Percentiles rank a stretch among this genome's conserved stretches.
These are phyloP conservation scores for Anhinga anhinga DNA, from an alignment of 2,113 vertebrate species.

Conservation along the genomic window DNA sequence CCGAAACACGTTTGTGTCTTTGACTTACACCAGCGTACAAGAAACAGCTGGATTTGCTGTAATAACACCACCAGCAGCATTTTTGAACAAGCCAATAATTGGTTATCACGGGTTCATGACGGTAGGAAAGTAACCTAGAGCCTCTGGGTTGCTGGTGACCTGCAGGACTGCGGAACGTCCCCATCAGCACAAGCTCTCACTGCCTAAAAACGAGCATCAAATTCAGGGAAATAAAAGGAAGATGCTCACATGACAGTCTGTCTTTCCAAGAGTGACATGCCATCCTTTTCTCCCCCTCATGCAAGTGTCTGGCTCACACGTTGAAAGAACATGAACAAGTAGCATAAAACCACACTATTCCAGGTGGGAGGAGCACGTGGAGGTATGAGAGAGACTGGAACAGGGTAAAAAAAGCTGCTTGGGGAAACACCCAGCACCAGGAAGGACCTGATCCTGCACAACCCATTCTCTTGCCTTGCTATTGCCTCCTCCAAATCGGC, in stretches of 20 bases:
- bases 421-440: neutral
- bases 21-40: fast-evolving
- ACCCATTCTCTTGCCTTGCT: neutral
- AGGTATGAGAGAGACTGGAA: neutral
- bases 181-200: neutral
- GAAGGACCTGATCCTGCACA: neutral
- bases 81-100: neutral
- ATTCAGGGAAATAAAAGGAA: neutral
- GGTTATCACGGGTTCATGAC: fast-evolving
- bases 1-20: neutral
- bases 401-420: neutral
- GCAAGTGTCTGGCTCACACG: neutral
- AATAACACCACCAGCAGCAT: fast-evolving
- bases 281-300: fast-evolving
- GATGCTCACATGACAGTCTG: neutral
- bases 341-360: fast-evolving
- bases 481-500: neutral
- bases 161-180: neutral
- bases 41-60: neutral
- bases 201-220: neutral
- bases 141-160: neutral
- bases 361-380: neutral
- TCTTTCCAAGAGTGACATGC: neutral
- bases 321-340: fast-evolving
- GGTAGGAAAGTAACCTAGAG: neutral